Evolutionary conservation across 2,888 invertebrate genomes (phyloP).

Genomic region (Auanema freiburgensis): DNA sequence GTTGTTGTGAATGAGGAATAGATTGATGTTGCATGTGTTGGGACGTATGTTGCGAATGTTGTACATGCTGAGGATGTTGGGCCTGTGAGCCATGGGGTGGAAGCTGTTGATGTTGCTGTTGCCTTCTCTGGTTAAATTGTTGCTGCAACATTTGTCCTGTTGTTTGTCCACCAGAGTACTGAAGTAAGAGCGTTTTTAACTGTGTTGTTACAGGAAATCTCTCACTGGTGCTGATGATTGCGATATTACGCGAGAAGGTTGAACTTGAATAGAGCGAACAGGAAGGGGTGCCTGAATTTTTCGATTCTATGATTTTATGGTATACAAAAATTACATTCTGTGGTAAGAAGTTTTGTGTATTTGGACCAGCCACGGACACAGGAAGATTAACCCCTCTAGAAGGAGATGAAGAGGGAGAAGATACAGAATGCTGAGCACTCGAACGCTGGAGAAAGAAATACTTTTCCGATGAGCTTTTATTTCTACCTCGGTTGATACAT

Average conservation of each 20-base stretch:
- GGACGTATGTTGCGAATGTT: conserved; percentile 7
- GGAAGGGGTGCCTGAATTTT: conserved; percentile 5
- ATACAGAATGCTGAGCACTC: conserved; percentile 1
- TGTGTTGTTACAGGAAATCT: conserved; percentile 3
- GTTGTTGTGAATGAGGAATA: conserved; percentile 6
- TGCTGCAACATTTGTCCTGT: conserved; percentile 40
- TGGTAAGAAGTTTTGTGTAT: too few relatives aligned
- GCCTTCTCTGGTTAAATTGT: conserved; percentile 30
- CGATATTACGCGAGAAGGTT: conserved; percentile 10
- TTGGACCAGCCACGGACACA: conserved; percentile 1
- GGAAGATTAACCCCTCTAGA: conserved; percentile 3
- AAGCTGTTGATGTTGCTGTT: conserved; percentile 14
- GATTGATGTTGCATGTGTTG: conserved; percentile 12
- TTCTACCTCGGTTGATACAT: neutral
- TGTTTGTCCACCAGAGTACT: conserved; percentile 20
- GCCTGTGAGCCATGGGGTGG: conserved; percentile 6
- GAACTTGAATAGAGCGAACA: conserved; percentile 18
- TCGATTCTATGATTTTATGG: neutral
- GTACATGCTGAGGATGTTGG: conserved; percentile 9
- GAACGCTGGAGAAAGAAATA: conserved; percentile 6
- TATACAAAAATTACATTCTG: neutral
- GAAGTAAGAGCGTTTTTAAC: neutral
- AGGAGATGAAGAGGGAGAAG: neutral
- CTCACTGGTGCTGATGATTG: conserved; percentile 22
- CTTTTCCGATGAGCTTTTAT: too few relatives aligned